Base-by-base conservation (phyloP, 2,113 vertebrate species). In the Struthio camelus region DNA sequence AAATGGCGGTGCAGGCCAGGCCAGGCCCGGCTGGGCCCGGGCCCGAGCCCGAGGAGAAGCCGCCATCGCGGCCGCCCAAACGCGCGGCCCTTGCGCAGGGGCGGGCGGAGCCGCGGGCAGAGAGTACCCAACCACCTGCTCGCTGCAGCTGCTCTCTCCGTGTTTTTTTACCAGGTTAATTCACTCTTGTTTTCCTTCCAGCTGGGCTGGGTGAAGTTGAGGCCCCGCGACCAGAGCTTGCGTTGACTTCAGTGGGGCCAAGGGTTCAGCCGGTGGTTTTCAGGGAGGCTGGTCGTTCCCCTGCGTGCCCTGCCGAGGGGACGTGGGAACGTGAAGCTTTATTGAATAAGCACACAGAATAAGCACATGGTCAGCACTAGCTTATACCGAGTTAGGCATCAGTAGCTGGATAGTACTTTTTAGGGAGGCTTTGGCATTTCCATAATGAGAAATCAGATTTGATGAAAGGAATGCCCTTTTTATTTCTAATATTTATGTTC, bases 281-380 rank as follows among this genome's bases (percentile, higher is more conserved):
- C 28, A 6, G 44, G 62, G 40, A 18, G 46, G 2, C 2, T 1
- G 4, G 5, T 1, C 11, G 2, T 25, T 16, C 20, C 14, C 13
- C 23, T 12, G 0, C 0, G 15, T 6, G 2, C n/a, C 24, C 6
- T 19, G 22, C 36, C 2, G 11, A 28, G 11, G 17, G 8, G 8
- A 25, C 10, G 30, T 6, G 14, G 16, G 62, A 69, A 58, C 32
- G 14, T 2, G 27, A 32, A 13, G n/a, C 40, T 3, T 10, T 8
- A 3, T 15, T 4, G n/a, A 32, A 27, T 14, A 22, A 23, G 6
- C 14, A 0, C 1, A 23, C 42, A 2, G 40, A 53, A 22, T 24
- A 38, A 27, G 24, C 3, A 6, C 14, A 4, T 4, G 0, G 10
- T 23, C 6, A 0, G 32, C 10, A 20, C 34, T 53, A 24, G 20